Evolutionary conservation across 1,140 invertebrate genomes (phyloP).

Genomic region (Drosophila novamexicana): DNA sequence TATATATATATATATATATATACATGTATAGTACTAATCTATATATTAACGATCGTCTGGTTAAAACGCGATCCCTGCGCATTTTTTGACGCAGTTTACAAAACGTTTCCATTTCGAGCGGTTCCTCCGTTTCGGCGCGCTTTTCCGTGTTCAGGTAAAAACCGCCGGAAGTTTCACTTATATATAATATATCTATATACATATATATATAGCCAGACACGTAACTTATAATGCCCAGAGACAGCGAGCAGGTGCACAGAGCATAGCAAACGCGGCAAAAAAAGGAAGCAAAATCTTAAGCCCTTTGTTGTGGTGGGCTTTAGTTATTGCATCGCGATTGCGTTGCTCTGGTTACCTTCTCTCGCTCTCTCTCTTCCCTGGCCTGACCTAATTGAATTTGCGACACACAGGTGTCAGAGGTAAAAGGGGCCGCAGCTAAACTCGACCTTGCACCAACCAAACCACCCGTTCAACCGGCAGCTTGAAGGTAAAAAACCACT

Average conservation of each 20-base stretch:
- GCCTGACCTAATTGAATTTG: slow-evolving; percentile 47
- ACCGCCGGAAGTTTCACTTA: slow-evolving; percentile 1
- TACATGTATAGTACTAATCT: background rate
- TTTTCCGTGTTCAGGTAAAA: slow-evolving; percentile 2
- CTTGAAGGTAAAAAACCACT: slow-evolving; percentile 40
- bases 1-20: background rate
- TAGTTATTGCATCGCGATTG: slow-evolving; percentile 28
- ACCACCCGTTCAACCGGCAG: background rate
- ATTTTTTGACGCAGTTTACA: slow-evolving; percentile 25
- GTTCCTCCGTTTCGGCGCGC: slow-evolving; percentile 7
- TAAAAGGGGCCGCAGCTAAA: background rate
- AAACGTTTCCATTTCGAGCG: slow-evolving; percentile 25
- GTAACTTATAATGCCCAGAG: slow-evolving; percentile 28
- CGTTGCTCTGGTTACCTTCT: background rate
- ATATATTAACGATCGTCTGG: slow-evolving; percentile 30
- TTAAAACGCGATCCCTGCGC: slow-evolving; percentile 28
- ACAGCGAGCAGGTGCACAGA: background rate
- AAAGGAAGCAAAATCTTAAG: slow-evolving; percentile 39
- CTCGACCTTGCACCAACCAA: slow-evolving; percentile 14
- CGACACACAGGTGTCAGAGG: slow-evolving; percentile 9
- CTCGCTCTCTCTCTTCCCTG: background rate
- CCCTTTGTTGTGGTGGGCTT: slow-evolving; percentile 30
- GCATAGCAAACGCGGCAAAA: background rate
- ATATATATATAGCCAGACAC: slow-evolving; percentile 9
- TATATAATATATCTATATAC: too few species aligned